These are phyloP conservation scores for Haliclona indistincta DNA, from an alignment of 37 sponge, comb jelly and placozoan species.

Conservation along the genomic window DNA sequence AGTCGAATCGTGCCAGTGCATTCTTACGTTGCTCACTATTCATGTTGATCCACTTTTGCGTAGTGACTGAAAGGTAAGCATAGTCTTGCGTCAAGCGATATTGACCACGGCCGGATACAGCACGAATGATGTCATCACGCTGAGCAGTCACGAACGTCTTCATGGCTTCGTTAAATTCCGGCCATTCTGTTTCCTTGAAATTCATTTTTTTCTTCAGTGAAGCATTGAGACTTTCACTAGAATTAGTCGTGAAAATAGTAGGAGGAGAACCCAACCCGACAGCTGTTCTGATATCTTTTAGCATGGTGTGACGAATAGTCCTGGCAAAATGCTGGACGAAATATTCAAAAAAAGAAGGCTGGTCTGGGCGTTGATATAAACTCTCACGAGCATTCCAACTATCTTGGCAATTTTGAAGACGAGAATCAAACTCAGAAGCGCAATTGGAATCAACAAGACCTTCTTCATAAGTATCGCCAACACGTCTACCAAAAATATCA, in stretches of 20 bases:
- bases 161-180: no score
- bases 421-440: slow-evolving; percentile 4
- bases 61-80: not conserved
- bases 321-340: no score
- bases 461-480: not conserved
- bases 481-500: slow-evolving; percentile 27
- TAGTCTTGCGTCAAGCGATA: no score
- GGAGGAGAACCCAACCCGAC: slow-evolving; percentile 16
- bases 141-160: no score
- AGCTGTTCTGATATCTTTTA: not conserved
- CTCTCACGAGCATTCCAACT: slow-evolving; percentile 11
- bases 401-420: not conserved
- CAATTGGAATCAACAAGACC: slow-evolving; percentile 29
- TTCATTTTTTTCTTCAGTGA: slow-evolving; percentile 11
- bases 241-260: slow-evolving; percentile 8
- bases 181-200: slow-evolving; percentile 9
- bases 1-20: not conserved
- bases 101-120: no score
- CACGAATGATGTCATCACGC: no score
- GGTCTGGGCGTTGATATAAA: no score
- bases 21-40: not conserved
- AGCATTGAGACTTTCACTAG: slow-evolving; percentile 9
- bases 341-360: no score
- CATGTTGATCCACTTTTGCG: not conserved
- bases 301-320: slow-evolving; percentile 2